Conservation (phyloP, 1,140 invertebrate species). For the Neodiprion fabricii region DNA sequence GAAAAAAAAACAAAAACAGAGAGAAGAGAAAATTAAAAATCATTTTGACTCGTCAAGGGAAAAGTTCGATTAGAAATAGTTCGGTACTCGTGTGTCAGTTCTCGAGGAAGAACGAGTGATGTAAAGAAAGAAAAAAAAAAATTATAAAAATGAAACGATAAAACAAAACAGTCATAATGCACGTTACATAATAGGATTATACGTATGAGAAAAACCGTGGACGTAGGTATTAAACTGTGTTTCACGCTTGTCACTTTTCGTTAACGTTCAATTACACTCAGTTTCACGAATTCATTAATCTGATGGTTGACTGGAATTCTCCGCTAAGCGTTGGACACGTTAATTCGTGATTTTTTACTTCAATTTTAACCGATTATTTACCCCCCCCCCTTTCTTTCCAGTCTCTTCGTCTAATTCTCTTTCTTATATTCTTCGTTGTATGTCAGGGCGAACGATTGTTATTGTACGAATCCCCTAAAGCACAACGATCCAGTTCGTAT, state of each 20-base stretch:
- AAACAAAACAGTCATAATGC: not conserved
- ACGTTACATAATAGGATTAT: too few species aligned
- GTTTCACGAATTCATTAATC: slow-evolving; percentile 1
- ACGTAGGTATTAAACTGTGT: not conserved
- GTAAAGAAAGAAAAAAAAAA: not conserved
- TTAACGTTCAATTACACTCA: not conserved
- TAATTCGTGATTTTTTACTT: too few species aligned
- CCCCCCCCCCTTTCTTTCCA: too few species aligned
- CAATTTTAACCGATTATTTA: too few species aligned
- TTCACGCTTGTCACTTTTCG: not conserved
- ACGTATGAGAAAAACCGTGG: too few species aligned
- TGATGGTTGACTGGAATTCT: too few species aligned
- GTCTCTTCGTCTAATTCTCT: not conserved
- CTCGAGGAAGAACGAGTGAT: not conserved
- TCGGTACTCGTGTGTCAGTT: too few species aligned
- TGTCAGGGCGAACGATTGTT: not conserved
- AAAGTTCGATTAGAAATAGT: too few species aligned
- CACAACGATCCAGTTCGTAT: not conserved
- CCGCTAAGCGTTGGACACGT: too few species aligned
- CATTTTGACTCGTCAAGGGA: not conserved
- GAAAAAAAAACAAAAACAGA: not conserved
- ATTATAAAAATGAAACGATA: not conserved
- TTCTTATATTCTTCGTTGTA: not conserved
- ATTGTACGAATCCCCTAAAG: not conserved
- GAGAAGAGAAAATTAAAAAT: not conserved